A percentile compares a stretch with the other conserved stretches of the same genome.
phyloP scores from a whole-genome alignment of 2,888 invertebrate species.

The Idaea dimidiata region DNA sequence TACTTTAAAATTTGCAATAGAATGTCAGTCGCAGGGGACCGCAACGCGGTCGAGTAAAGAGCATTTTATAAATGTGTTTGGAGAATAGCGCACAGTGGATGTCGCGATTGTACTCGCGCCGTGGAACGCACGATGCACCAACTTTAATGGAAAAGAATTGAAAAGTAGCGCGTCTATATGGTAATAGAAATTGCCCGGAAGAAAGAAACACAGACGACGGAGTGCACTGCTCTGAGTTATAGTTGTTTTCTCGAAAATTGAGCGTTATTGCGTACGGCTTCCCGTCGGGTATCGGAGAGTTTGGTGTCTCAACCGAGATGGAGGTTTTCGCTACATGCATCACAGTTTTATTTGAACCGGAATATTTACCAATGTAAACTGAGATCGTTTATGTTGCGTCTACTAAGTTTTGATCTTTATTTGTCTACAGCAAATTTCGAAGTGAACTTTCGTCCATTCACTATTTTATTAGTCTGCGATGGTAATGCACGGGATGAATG shows the following conservation, averaged over 20 bases:
- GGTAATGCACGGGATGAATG: conserved; percentile 27
- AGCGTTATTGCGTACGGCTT: conserved; percentile 71
- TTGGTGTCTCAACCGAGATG: conserved; percentile 35
- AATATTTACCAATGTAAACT: conserved; percentile 58
- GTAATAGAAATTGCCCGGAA: conserved; percentile 81
- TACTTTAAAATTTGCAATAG: conserved; percentile 73
- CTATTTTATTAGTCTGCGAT: conserved; percentile 32
- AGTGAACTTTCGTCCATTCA: conserved; percentile 22
- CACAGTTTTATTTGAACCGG: conserved; percentile 56
- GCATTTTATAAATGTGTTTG: conserved; percentile 79
- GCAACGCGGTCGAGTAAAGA: conserved; percentile 68
- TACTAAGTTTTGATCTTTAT: conserved; percentile 41
- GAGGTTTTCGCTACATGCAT: conserved; percentile 33
- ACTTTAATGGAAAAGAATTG: conserved; percentile 81
- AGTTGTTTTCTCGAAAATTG: conserved; percentile 77
- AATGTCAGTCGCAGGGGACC: conserved; percentile 73
- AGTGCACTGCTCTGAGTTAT: conserved; percentile 76
- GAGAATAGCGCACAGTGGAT: conserved; percentile 58
- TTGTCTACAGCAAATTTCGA: conserved; percentile 29
- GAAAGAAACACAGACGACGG: conserved; percentile 76
- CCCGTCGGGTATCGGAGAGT: conserved; percentile 47
- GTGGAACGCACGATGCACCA: conserved; percentile 76
- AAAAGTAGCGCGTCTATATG: conserved; percentile 81
- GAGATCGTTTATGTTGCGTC: conserved; percentile 54
- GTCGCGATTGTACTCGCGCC: conserved; percentile 46